Evolutionary conservation across 2,797 vertebrate genomes (phyloP), one percentile per base, ranked within the genome.

Genomic region (Tokudaia tokunoshimensis): DNA sequence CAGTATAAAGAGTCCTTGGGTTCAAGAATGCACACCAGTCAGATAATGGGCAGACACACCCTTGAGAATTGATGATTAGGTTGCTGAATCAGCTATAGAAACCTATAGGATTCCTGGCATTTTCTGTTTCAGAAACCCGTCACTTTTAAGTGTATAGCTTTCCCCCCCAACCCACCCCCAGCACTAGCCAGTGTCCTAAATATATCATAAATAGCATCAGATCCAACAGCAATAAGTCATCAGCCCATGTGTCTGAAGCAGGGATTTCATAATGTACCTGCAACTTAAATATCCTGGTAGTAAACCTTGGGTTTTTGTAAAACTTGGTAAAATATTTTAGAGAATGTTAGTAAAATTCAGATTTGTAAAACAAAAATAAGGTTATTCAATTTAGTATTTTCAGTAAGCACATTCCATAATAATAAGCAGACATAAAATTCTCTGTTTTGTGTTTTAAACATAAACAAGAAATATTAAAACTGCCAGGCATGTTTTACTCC

Each of bases 271-370:
- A 12, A 11, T 34, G 8, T 4, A 6, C 52, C 31, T 17, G 24
- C 34, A n/a, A 37, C 89, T 55, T 31, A 50, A 80, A 4, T 67
- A 37, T 63, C 59, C 37, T 37, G 44, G 47, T 52, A 96, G 79
- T 95, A 37, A 95, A 47, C 41, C 52, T 11, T 41, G 31, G 86
- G 3, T 72, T 95, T 97, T 97, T 92, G 81, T 80, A 84, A 95
- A 34, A 65, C 72, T 41, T 91, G 17, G 86, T 96, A 91, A 79
- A 94, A 80, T 13, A 24, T 83, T 79, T 93, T 52, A 92, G 63
- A 95, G 17, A 91, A 37, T 19, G 75, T 89, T 72, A 19, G 22
- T 79, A 87, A 97, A 50, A 50, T 67, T 29, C 12, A 72, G 34
- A 74, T 87, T 72, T 50, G 6, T 70, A 70, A 86, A 13, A 74